A percentile compares a stretch with the other conserved stretches of the same genome.
Conservation (phyloP, 2,888 invertebrate genomes). For the Cinara cedri region DNA sequence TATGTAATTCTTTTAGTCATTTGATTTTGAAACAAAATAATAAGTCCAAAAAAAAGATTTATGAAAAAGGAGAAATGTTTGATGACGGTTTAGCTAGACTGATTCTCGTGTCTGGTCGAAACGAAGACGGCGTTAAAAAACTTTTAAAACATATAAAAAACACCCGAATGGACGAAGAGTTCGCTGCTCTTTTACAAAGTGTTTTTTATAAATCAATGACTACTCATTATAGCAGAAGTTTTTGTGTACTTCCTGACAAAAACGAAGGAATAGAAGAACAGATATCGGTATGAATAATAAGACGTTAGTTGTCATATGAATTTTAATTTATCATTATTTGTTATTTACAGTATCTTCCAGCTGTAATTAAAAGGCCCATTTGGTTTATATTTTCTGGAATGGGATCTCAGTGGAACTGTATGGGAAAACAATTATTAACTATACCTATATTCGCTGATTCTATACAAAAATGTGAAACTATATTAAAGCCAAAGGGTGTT, state of each 20-base stretch:
- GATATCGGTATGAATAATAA: constrained; percentile 1
- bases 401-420: constrained; percentile 82
- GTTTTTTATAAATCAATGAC: constrained; percentile 54
- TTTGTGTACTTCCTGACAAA: constrained; percentile 30
- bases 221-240: constrained; percentile 55
- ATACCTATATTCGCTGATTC: constrained; percentile 77
- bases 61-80: constrained; percentile 59
- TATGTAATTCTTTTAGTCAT: constrained; percentile 54
- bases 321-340: not conserved
- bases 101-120: constrained; percentile 59
- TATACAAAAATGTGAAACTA: constrained; percentile 71
- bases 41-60: constrained; percentile 18
- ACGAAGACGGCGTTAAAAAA: constrained; percentile 55
- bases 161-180: constrained; percentile 58
- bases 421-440: constrained; percentile 78
- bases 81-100: constrained; percentile 58
- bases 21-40: constrained; percentile 55
- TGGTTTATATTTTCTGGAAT: constrained; percentile 79
- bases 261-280: constrained; percentile 12
- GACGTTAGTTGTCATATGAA: not conserved
- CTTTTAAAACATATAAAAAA: constrained; percentile 15
- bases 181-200: constrained; percentile 57
- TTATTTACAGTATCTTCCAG: constrained; percentile 41
- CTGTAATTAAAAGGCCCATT: constrained; percentile 63
- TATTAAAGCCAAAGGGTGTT: constrained; percentile 70